phyloP scores from a whole-genome alignment of 1,140 invertebrate genomes.

The Trichoplusia ni region DNA sequence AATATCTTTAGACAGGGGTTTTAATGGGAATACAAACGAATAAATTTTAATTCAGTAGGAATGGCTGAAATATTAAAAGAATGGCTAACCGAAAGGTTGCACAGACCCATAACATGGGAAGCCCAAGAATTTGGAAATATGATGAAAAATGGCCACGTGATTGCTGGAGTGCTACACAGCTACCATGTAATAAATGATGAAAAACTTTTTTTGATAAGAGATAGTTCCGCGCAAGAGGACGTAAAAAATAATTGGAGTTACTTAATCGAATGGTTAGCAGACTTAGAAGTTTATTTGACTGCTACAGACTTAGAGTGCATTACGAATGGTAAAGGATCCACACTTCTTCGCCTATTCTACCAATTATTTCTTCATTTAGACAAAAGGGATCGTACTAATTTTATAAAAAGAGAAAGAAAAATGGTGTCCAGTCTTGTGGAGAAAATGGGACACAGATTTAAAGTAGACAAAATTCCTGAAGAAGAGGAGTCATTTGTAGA shows the following conservation, averaged over 20 bases:
- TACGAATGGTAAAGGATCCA: slow-evolving; percentile 76
- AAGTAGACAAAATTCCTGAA: slow-evolving; percentile 54
- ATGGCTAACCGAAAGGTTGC: slow-evolving; percentile 67
- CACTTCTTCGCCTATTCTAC: slow-evolving; percentile 82
- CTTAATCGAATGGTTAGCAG: slow-evolving; percentile 77
- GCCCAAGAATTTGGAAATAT: slow-evolving; percentile 67
- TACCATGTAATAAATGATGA: slow-evolving; percentile 72
- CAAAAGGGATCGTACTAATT: slow-evolving; percentile 80
- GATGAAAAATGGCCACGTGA: slow-evolving; percentile 72
- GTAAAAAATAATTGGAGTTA: slow-evolving; percentile 80
- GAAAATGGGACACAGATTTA: slow-evolving; percentile 70
- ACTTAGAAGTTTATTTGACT: slow-evolving; percentile 76
- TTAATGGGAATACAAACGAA: not conserved
- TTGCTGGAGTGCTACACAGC: slow-evolving; percentile 61
- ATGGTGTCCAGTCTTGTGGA: slow-evolving; percentile 65
- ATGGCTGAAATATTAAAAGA: slow-evolving; percentile 77
- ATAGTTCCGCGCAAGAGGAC: slow-evolving; percentile 69
- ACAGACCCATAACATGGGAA: slow-evolving; percentile 64
- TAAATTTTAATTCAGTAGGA: slow-evolving; percentile 11
- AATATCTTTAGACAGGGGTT: not conserved
- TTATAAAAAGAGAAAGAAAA: slow-evolving; percentile 79
- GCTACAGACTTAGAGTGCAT: slow-evolving; percentile 79
- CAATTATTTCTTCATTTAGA: slow-evolving; percentile 83
- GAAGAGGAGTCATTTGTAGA: slow-evolving; percentile 56
- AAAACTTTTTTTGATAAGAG: slow-evolving; percentile 60